phyloP scores from a whole-genome alignment of 2,888 invertebrate species.

The Drosophila anomelani region DNA sequence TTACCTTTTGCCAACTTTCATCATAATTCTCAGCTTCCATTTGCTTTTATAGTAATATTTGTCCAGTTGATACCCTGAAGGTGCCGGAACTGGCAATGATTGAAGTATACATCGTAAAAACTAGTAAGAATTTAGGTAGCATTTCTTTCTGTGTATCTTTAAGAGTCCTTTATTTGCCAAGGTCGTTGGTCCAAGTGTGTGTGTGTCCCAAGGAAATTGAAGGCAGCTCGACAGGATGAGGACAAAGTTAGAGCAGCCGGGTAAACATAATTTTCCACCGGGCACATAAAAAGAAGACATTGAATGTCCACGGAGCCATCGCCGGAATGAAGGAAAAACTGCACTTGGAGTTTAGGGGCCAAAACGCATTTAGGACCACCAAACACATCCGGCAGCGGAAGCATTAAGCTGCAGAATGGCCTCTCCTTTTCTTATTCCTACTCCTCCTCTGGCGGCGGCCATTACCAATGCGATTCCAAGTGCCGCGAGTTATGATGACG shows the following conservation, averaged over 20 bases:
- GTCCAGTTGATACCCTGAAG: constrained; percentile 14
- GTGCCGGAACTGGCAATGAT: background rate
- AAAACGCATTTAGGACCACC: constrained; percentile 74
- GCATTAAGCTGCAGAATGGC: constrained; percentile 56
- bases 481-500: constrained; percentile 46
- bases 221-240: constrained; percentile 29
- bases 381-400: constrained; percentile 73
- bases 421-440: background rate
- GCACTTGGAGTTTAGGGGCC: constrained; percentile 44
- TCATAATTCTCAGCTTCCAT: constrained; percentile 23
- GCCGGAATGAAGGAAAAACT: constrained; percentile 6
- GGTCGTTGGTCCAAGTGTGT: constrained; percentile 17
- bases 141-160: background rate
- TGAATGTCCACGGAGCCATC: constrained; percentile 23
- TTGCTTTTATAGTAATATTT: constrained; percentile 23
- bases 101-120: background rate
- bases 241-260: constrained; percentile 62
- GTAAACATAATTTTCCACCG: constrained; percentile 71
- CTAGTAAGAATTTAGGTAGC: background rate
- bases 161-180: constrained; percentile 30
- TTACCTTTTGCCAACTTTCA: constrained; percentile 24
- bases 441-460: background rate
- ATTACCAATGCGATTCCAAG: constrained; percentile 27
- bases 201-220: constrained; percentile 14
- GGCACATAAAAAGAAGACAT: constrained; percentile 25